Percentiles rank a stretch among this genome's conserved stretches.
phyloP scores from a whole-genome alignment of 2,888 invertebrate species.

The Agrochola circellaris region DNA sequence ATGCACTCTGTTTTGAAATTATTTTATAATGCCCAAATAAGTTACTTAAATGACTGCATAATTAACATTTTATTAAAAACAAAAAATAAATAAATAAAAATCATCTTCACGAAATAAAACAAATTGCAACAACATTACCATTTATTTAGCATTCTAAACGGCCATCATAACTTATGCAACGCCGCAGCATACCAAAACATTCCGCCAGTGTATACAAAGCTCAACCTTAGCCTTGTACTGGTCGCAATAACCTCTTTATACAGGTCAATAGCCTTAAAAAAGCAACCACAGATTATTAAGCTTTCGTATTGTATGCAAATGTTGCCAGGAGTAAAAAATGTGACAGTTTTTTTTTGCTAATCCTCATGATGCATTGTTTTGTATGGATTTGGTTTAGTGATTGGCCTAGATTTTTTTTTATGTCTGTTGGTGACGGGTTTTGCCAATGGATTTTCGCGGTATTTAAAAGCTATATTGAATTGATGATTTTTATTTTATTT shows the following conservation, averaged over 20 bases:
- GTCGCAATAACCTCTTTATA: conserved; percentile 59
- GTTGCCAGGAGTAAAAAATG: conserved; percentile 58
- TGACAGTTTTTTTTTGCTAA: conserved; percentile 58
- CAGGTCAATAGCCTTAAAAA: conserved; percentile 64
- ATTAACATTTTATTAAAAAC: too few relatives aligned
- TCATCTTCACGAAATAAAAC: not conserved
- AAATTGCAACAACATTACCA: conserved; percentile 14
- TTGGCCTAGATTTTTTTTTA: conserved; percentile 61
- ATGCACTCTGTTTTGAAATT: not conserved
- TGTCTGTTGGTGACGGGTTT: conserved; percentile 37
- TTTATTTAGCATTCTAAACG: conserved; percentile 44
- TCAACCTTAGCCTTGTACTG: conserved; percentile 66
- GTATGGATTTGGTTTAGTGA: conserved; percentile 56
- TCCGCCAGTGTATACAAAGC: conserved; percentile 34
- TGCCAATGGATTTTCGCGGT: conserved; percentile 23
- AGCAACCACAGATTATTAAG: conserved; percentile 58
- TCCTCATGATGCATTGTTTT: conserved; percentile 65
- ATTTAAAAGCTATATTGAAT: not conserved
- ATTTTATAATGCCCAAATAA: not conserved
- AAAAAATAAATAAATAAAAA: not conserved
- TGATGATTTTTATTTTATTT: not conserved
- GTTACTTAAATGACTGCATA: not conserved
- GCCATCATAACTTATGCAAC: conserved; percentile 51
- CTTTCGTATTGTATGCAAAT: conserved; percentile 76
- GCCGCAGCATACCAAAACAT: conserved; percentile 45